These are phyloP conservation scores for Megaceryle maxima DNA, from an alignment of 2,113 vertebrate genomes.

Conservation along the genomic window DNA sequence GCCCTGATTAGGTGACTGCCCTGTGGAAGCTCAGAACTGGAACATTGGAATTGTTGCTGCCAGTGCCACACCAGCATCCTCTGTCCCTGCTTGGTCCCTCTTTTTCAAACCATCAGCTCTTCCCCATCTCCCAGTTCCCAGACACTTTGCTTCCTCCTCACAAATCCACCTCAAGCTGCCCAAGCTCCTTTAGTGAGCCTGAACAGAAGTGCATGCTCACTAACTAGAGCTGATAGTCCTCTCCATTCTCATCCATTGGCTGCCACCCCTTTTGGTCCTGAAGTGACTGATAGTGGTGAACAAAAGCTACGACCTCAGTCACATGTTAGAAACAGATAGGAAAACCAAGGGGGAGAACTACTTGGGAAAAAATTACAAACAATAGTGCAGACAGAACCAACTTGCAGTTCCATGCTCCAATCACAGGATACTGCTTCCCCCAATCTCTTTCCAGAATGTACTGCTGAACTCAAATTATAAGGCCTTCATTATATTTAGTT, in stretches of 20 bases:
- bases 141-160: background rate
- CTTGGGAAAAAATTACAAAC: background rate
- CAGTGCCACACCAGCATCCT: background rate
- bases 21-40: background rate
- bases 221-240: background rate
- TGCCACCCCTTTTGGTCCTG: background rate
- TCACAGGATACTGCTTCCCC: background rate
- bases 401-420: background rate
- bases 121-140: background rate
- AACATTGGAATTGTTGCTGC: background rate
- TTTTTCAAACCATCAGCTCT: background rate
- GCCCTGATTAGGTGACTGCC: fast-evolving
- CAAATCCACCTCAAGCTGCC: background rate
- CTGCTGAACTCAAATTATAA: background rate
- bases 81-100: background rate
- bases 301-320: background rate
- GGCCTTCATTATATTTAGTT: background rate
- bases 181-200: fast-evolving
- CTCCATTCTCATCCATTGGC: background rate
- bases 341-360: background rate
- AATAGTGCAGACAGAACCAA: background rate
- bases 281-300: background rate
- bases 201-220: background rate
- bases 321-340: background rate
- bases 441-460: background rate